Percentiles rank a stretch among this genome's conserved stretches.
Evolutionary conservation across 2,888 invertebrate genomes (phyloP).

Genomic region (Drosophila diplacantha): DNA sequence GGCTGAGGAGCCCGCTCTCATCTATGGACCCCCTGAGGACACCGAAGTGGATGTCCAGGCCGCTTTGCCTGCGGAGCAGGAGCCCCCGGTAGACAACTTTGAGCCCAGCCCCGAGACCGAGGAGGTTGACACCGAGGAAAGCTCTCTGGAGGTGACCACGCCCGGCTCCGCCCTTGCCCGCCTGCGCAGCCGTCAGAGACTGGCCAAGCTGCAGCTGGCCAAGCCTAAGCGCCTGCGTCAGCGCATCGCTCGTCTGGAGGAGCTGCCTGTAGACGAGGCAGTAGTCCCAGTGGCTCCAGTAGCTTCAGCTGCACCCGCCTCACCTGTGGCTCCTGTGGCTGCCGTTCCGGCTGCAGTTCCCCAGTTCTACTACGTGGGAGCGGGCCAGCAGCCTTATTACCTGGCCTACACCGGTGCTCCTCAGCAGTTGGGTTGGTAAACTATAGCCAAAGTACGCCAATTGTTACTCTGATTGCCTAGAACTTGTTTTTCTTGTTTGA

Average conservation of each 20-base stretch:
- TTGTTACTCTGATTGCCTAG: slow-evolving; percentile 11
- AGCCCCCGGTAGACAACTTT: slow-evolving; percentile 41
- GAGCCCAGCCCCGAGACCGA: slow-evolving; percentile 53
- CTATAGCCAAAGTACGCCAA: background rate
- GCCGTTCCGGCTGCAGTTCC: slow-evolving; percentile 35
- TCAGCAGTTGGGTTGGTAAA: slow-evolving; percentile 64
- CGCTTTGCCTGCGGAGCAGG: slow-evolving; percentile 47
- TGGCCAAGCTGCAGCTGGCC: slow-evolving; percentile 51
- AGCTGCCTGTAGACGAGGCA: slow-evolving; percentile 43
- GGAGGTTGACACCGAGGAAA: slow-evolving; percentile 55
- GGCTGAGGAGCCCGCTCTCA: slow-evolving; percentile 57
- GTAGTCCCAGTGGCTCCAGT: slow-evolving; percentile 33
- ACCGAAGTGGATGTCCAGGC: slow-evolving; percentile 34
- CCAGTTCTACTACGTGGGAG: slow-evolving; percentile 60
- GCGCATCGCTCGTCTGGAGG: slow-evolving; percentile 60
- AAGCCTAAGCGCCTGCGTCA: slow-evolving; percentile 45
- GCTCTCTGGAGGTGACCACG: slow-evolving; percentile 50
- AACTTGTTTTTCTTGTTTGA: slow-evolving; percentile 5
- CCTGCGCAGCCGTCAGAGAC: slow-evolving; percentile 48
- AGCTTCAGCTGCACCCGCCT: slow-evolving; percentile 25
- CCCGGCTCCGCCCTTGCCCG: slow-evolving; percentile 48
- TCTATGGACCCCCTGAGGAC: slow-evolving; percentile 69
- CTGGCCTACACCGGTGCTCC: slow-evolving; percentile 57
- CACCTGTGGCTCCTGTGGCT: slow-evolving; percentile 8
- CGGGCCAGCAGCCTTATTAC: slow-evolving; percentile 57